These are phyloP conservation scores for Drosophila mojavensis DNA, from an alignment of 1,140 invertebrate genomes.

Conservation along the genomic window DNA sequence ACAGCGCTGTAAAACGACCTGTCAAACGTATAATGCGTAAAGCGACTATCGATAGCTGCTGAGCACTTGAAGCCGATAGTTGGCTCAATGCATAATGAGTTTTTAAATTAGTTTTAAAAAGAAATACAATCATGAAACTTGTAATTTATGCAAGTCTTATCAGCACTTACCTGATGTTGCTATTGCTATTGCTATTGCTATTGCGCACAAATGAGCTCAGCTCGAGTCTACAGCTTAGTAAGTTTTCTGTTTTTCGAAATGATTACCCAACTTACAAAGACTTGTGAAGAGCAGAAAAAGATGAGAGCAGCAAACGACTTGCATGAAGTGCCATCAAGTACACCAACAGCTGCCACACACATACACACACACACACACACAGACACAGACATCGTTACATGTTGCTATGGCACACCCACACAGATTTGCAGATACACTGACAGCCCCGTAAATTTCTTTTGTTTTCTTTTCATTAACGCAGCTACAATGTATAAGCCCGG, in stretches of 20 bases:
- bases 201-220: constrained; percentile 14
- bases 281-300: constrained; percentile 19
- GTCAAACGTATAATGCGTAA: background rate
- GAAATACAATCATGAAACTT: constrained; percentile 10
- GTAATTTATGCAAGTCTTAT: constrained; percentile 7
- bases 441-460: constrained; percentile 41
- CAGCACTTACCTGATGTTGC: background rate
- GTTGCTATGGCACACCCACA: constrained; percentile 9
- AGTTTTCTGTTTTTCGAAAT: constrained; percentile 34
- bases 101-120: background rate
- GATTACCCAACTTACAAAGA: constrained; percentile 35
- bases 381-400: constrained; percentile 21
- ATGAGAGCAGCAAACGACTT: constrained; percentile 34
- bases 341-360: constrained; percentile 27
- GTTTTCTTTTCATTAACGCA: constrained; percentile 74
- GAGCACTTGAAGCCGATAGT: background rate
- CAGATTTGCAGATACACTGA: background rate
- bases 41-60: background rate
- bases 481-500: constrained; percentile 67
- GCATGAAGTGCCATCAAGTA: constrained; percentile 35
- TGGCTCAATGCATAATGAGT: background rate
- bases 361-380: constrained; percentile 2
- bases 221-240: constrained; percentile 23
- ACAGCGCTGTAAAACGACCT: background rate
- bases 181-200: background rate